These are phyloP conservation scores for Coracias cyanogaster DNA, from an alignment of 2,797 vertebrate genomes.

Conservation along the genomic window DNA sequence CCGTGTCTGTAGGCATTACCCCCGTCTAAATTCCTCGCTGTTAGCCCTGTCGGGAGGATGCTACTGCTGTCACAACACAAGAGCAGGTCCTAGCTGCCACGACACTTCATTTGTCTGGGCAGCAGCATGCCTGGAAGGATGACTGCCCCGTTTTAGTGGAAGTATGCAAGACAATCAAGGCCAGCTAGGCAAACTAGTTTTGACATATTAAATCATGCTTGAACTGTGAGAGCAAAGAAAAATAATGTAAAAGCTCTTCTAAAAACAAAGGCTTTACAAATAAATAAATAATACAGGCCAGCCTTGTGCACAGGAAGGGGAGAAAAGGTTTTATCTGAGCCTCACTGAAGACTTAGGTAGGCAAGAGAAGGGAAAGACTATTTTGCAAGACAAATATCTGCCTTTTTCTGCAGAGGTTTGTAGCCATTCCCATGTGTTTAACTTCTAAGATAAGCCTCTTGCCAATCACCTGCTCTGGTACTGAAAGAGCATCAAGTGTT, in stretches of 20 bases:
- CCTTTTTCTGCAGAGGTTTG: conserved; percentile 39
- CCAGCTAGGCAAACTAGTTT: conserved; percentile 78
- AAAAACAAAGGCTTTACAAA: conserved; percentile 47
- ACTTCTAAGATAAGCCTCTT: conserved; percentile 1
- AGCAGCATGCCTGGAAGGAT: conserved; percentile 67
- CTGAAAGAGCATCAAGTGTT: conserved; percentile 6
- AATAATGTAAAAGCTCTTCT: conserved; percentile 60
- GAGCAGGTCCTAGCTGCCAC: conserved; percentile 44
- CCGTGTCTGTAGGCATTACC: not conserved
- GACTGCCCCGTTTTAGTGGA: conserved; percentile 63
- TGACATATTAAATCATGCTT: conserved; percentile 86
- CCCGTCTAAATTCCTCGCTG: not conserved
- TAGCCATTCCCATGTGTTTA: not conserved
- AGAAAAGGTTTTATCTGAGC: conserved; percentile 27
- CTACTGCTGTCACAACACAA: conserved; percentile 65
- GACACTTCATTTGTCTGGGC: conserved; percentile 75
- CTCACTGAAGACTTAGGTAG: not conserved
- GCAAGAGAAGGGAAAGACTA: not conserved
- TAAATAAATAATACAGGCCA: conserved; percentile 70
- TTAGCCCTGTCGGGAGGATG: conserved; percentile 44
- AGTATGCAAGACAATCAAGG: conserved; percentile 81
- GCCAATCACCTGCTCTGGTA: conserved; percentile 4
- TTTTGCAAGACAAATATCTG: not conserved
- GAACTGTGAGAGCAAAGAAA: conserved; percentile 77
- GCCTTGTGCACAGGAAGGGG: not conserved